A percentile compares a stretch with the other conserved stretches of the same genome.
phyloP scores from a whole-genome alignment of 2,113 vertebrate species.

The Pongo abelii region DNA sequence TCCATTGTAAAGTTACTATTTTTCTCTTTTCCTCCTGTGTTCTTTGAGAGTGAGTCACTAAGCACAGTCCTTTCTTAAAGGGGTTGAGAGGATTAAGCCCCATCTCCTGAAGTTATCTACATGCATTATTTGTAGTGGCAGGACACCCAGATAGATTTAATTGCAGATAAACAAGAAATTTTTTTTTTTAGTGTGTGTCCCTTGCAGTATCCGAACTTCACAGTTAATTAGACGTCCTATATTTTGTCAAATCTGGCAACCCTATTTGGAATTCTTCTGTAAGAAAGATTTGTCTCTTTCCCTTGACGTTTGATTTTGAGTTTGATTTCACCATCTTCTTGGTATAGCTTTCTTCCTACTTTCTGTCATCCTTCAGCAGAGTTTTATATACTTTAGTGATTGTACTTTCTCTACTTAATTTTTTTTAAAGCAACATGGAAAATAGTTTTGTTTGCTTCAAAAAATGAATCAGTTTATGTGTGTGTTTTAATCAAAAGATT shows the following conservation, averaged over 20 bases:
- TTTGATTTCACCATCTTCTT: neutral
- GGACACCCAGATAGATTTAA: neutral
- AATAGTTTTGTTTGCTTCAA: slow-evolving; percentile 57
- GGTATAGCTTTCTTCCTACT: slow-evolving; percentile 24
- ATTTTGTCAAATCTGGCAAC: slow-evolving; percentile 17
- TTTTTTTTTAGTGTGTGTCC: neutral
- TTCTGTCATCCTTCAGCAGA: slow-evolving; percentile 1
- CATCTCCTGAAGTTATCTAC: neutral
- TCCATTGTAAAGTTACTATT: neutral
- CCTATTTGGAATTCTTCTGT: neutral
- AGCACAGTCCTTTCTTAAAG: neutral
- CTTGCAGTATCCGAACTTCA: neutral
- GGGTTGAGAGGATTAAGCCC: neutral
- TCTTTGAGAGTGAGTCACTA: neutral
- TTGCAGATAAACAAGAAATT: slow-evolving; percentile 3
- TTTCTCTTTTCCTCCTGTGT: neutral
- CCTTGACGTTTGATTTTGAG: neutral
- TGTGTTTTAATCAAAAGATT: slow-evolving; percentile 63
- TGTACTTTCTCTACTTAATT: slow-evolving; percentile 61
- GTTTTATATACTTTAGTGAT: slow-evolving; percentile 36
- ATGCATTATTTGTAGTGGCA: neutral
- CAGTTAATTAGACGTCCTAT: neutral
- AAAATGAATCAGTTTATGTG: slow-evolving; percentile 53
- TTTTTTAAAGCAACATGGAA: slow-evolving; percentile 60
- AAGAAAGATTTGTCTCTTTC: neutral